Conservation (phyloP, 2,797 vertebrate species). For the Trachurus trachurus region DNA sequence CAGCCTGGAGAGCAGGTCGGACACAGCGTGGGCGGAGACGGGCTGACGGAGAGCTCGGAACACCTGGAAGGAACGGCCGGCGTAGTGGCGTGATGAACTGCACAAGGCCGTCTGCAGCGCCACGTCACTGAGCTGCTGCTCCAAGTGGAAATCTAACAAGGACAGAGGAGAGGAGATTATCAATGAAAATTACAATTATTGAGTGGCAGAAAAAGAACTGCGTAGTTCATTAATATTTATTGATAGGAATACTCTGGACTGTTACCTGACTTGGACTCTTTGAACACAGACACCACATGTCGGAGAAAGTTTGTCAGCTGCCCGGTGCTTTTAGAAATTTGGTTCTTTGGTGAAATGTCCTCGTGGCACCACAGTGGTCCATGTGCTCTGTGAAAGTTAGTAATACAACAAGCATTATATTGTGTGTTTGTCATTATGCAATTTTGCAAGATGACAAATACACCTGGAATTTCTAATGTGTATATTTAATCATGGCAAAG, state of each 20-base stretch:
- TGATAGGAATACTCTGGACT: background rate
- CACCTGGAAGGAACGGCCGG: constrained; percentile 96
- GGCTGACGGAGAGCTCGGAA: constrained; percentile 95
- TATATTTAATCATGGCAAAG: background rate
- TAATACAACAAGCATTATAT: background rate
- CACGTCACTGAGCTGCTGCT: constrained; percentile 94
- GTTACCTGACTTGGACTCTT: constrained; percentile 96
- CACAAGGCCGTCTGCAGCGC: constrained; percentile 95
- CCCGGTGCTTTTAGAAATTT: constrained; percentile 94
- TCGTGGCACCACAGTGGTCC: constrained; percentile 98
- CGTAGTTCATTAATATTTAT: background rate
- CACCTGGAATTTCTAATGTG: background rate
- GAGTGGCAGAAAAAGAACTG: background rate
- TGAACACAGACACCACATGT: constrained; percentile 96
- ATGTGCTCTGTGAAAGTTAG: constrained; percentile 85
- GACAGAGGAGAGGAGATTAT: background rate
- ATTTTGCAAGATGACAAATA: background rate
- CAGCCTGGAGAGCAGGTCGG: constrained; percentile 92
- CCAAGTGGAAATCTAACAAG: constrained; percentile 90
- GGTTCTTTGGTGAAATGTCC: constrained; percentile 98
- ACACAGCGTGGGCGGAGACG: constrained; percentile 92
- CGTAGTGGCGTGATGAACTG: constrained; percentile 96
- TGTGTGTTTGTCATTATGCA: background rate
- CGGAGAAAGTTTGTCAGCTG: constrained; percentile 95
- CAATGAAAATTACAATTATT: background rate